A percentile compares a stretch with the other conserved stretches of the same genome.
phyloP scores from a whole-genome alignment of 2,113 vertebrate species.

The Gallinago jamesoni region DNA sequence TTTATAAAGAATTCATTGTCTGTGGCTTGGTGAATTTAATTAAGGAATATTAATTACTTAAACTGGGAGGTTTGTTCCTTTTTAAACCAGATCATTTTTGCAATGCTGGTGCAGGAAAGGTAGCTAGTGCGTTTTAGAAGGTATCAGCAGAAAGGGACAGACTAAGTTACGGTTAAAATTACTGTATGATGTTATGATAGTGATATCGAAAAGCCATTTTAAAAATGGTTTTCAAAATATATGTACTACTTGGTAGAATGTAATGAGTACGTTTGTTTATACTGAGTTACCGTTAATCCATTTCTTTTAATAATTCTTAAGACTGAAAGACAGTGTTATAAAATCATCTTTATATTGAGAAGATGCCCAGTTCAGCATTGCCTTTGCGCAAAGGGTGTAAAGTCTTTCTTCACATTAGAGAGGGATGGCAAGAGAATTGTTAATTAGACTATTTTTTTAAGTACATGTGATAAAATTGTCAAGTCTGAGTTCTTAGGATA shows the following conservation, averaged over 20 bases:
- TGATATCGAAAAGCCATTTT: background rate
- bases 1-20: constrained; percentile 93
- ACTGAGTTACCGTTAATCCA: constrained; percentile 22
- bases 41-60: constrained; percentile 96
- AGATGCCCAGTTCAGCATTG: background rate
- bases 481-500: background rate
- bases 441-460: constrained; percentile 9
- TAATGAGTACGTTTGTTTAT: constrained; percentile 28
- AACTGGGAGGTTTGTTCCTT: constrained; percentile 85
- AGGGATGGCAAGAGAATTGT: background rate
- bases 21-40: constrained; percentile 91
- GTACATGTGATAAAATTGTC: background rate
- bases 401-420: background rate
- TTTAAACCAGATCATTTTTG: constrained; percentile 79
- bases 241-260: background rate
- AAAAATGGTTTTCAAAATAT: constrained; percentile 16
- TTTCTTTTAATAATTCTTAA: constrained; percentile 25
- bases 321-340: background rate
- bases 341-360: background rate
- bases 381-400: background rate
- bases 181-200: background rate
- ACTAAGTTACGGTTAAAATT: constrained; percentile 36
- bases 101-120: constrained; percentile 55
- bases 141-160: constrained; percentile 34
- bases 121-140: background rate